phyloP scores from a whole-genome alignment of 2,888 invertebrate species.

The Cantharis lateralis region DNA sequence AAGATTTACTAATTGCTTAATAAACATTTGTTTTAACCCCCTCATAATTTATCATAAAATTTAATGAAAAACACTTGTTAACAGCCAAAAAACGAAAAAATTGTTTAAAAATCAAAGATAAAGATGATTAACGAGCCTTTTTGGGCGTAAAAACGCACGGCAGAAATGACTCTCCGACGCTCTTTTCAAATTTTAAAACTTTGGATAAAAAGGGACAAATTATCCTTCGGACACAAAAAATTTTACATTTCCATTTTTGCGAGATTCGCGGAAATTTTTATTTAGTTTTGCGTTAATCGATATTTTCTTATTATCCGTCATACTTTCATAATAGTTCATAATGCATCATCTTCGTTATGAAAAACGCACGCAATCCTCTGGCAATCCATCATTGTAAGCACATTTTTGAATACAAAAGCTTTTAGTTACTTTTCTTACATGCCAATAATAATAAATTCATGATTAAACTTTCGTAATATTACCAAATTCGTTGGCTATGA shows the following conservation, averaged over 20 bases:
- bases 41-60: not conserved
- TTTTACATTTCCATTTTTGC: not conserved
- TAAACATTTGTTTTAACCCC: not conserved
- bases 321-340: conserved; percentile 11
- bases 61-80: conserved; percentile 5
- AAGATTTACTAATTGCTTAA: not conserved
- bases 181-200: not conserved
- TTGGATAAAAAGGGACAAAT: not conserved
- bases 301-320: not conserved
- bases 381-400: conserved; percentile 17
- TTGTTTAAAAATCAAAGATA: conserved; percentile 1
- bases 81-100: not conserved
- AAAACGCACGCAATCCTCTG: conserved; percentile 8
- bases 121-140: not conserved
- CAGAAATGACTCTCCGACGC: not conserved
- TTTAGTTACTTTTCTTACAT: conserved; percentile 20
- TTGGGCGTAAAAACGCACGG: not conserved
- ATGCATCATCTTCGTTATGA: conserved; percentile 18
- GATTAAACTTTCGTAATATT: conserved; percentile 8
- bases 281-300: not conserved
- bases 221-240: not conserved
- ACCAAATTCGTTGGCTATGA: conserved; percentile 1
- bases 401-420: conserved; percentile 22
- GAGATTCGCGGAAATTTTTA: not conserved
- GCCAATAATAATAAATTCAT: conserved; percentile 11